Evolutionary conservation across 2,888 invertebrate genomes (phyloP).

Genomic region (Odontothrips loti): DNA sequence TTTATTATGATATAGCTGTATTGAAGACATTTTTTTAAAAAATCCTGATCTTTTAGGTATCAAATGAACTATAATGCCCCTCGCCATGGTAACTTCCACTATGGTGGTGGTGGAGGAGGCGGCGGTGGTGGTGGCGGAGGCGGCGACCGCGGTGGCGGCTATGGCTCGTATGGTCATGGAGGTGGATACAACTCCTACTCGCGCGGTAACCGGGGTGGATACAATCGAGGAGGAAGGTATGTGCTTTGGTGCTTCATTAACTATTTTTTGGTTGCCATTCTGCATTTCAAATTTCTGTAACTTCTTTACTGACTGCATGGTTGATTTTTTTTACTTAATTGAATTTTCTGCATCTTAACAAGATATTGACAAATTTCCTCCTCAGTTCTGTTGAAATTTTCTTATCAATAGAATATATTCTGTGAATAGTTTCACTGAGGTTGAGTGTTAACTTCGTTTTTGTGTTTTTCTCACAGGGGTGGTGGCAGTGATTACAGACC

Average conservation of each 20-base stretch:
- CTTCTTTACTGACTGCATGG: no score
- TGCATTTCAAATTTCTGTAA: no score
- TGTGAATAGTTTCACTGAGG: conserved; percentile 31
- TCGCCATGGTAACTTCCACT: conserved; percentile 34
- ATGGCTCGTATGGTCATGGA: conserved; percentile 45
- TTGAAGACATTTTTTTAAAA: no score
- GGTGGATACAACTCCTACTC: conserved; percentile 43
- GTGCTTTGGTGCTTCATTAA: not conserved
- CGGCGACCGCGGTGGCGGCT: conserved; percentile 42
- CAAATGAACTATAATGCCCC: conserved; percentile 40
- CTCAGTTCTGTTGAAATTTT: not conserved
- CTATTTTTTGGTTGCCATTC: not conserved
- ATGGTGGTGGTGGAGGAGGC: conserved; percentile 38
- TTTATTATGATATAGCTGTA: no score
- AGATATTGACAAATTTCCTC: no score
- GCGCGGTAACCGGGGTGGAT: conserved; percentile 51
- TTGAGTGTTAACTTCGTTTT: conserved; percentile 1
- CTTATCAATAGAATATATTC: no score
- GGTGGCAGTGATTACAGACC: conserved; percentile 76
- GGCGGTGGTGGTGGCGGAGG: conserved; percentile 39
- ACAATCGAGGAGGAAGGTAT: conserved; percentile 49
- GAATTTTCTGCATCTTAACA: not conserved
- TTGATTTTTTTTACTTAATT: not conserved
- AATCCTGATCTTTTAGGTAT: conserved; percentile 32
- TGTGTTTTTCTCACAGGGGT: conserved; percentile 60